Evolutionary conservation across 2,113 vertebrate species (phyloP).

Genomic region (Oxyruncus cristatus): DNA sequence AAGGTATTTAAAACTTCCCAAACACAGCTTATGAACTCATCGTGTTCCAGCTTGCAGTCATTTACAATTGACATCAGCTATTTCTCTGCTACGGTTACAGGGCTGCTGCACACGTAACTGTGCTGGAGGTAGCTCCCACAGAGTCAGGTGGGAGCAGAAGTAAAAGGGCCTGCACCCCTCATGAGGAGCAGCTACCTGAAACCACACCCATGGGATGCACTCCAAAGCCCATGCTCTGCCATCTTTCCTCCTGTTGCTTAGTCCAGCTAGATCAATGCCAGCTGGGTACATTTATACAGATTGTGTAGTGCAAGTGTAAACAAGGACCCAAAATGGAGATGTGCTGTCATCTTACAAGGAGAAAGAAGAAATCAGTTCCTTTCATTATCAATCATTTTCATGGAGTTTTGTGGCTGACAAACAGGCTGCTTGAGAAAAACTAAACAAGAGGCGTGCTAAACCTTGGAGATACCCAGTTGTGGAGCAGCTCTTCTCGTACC

Average conservation of each 20-base stretch:
- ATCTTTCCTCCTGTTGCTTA: neutral
- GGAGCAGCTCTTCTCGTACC: neutral
- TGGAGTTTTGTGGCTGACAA: neutral
- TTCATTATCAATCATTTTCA: neutral
- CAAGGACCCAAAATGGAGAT: neutral
- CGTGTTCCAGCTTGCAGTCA: neutral
- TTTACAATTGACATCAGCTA: neutral
- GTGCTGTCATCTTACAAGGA: neutral
- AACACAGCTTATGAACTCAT: neutral
- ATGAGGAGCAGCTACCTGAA: neutral
- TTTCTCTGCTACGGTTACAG: neutral
- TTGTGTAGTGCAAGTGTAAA: neutral
- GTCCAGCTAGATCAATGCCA: neutral
- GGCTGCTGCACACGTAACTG: neutral
- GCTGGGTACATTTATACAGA: neutral
- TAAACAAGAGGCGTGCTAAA: neutral
- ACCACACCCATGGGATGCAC: neutral
- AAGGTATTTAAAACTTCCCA: neutral
- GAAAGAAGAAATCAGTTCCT: neutral
- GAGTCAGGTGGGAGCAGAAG: neutral
- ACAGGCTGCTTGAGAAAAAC: neutral
- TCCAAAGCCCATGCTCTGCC: accelerated
- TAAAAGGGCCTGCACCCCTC: accelerated
- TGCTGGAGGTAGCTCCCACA: neutral
- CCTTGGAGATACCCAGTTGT: neutral